These are phyloP conservation scores for Hipparchia sbordonii DNA, from an alignment of 2,888 invertebrate species.

Conservation along the genomic window DNA sequence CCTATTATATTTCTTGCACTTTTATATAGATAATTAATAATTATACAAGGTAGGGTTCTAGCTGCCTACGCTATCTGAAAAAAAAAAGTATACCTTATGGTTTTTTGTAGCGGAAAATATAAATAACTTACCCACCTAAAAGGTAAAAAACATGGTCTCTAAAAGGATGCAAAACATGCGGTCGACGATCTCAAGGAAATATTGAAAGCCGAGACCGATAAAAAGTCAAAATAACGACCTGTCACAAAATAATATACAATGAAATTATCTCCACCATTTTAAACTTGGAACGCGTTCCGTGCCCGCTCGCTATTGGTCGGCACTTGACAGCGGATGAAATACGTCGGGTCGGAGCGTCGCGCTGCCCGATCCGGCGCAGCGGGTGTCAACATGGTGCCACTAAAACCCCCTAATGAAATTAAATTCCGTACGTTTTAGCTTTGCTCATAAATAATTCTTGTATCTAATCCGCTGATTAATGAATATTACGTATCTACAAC, in stretches of 20 bases:
- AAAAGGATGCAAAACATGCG: conserved; percentile 32
- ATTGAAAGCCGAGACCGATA: conserved; percentile 72
- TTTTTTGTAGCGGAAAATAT: conserved; percentile 22
- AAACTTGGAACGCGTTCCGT: conserved; percentile 66
- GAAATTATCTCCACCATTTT: conserved; percentile 82
- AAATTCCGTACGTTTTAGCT: conserved; percentile 81
- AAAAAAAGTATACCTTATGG: background rate
- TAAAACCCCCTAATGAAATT: conserved; percentile 81
- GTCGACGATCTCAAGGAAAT: conserved; percentile 60
- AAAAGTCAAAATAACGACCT: conserved; percentile 81
- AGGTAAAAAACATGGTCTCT: conserved; percentile 23
- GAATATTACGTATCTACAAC: conserved; percentile 51
- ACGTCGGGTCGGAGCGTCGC: conserved; percentile 53
- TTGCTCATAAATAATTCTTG: conserved; percentile 78
- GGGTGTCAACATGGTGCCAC: conserved; percentile 79
- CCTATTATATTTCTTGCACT: background rate
- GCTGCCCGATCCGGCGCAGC: conserved; percentile 68
- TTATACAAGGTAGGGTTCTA: background rate
- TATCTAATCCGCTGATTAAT: conserved; percentile 82
- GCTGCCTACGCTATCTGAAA: background rate
- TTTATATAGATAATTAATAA: background rate
- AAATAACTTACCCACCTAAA: conserved; percentile 24
- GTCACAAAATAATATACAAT: conserved; percentile 83
- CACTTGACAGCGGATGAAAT: conserved; percentile 79
- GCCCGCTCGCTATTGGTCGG: conserved; percentile 67